Evolutionary conservation across 1,140 invertebrate genomes (phyloP).

Genomic region (Drosophila mojavensis): DNA sequence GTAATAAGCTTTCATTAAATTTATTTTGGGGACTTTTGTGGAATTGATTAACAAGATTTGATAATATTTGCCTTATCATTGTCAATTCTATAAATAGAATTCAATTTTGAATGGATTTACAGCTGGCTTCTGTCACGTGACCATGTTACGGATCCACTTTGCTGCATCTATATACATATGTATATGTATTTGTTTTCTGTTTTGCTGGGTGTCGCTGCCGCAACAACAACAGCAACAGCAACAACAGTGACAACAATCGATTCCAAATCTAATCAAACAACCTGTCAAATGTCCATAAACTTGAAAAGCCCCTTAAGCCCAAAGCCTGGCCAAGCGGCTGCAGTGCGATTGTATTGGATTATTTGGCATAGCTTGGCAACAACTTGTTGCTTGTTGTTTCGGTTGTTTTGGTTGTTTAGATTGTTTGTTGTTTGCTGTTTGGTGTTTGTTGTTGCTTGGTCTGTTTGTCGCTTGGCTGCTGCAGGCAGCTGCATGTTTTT

Average conservation of each 20-base stretch:
- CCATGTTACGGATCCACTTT: conserved; percentile 16
- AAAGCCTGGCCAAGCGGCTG: conserved; percentile 15
- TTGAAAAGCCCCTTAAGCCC: conserved; percentile 30
- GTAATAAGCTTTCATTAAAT: no score
- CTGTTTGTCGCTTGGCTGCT: neutral
- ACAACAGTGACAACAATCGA: conserved; percentile 8
- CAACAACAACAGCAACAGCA: no score
- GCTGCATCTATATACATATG: no score
- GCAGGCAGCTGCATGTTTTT: conserved; percentile 38
- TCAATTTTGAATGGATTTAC: neutral
- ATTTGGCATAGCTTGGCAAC: conserved; percentile 15
- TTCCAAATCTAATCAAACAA: conserved; percentile 38
- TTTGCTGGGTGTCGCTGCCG: neutral
- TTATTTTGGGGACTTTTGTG: no score
- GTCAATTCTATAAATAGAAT: no score
- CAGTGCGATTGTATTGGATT: conserved; percentile 10
- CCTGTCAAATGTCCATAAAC: conserved; percentile 46
- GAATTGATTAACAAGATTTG: no score
- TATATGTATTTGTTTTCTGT: no score
- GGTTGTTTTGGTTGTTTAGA: neutral
- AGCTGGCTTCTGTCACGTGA: conserved; percentile 1
- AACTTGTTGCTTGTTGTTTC: neutral
- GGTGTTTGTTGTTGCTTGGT: no score
- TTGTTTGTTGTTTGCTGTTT: no score
- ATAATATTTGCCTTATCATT: no score